Evolutionary conservation across 2,113 vertebrate genomes (phyloP).

Genomic region (Dissostichus mawsoni): DNA sequence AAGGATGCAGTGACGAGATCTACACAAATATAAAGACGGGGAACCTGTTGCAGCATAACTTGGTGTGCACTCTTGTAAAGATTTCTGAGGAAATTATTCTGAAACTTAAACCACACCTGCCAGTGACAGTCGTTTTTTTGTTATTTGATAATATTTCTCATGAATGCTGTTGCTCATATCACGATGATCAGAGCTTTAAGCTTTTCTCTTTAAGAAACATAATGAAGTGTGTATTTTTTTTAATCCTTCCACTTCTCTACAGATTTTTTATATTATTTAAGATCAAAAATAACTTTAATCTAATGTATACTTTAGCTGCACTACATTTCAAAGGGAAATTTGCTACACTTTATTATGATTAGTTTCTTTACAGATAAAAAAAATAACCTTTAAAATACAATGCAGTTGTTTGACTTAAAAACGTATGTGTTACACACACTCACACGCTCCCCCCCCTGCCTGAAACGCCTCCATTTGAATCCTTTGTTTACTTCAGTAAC

Average conservation of each 20-base stretch:
- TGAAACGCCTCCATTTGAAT: too few relatives aligned
- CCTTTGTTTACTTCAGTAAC: too few relatives aligned
- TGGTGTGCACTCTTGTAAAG: not conserved
- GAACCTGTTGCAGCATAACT: not conserved
- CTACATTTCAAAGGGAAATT: not conserved
- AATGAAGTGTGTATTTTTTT: not conserved
- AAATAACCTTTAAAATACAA: not conserved
- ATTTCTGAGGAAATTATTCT: not conserved
- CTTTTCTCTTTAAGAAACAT: not conserved
- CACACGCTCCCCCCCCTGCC: too few relatives aligned
- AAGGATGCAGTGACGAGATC: slow-evolving; percentile 52
- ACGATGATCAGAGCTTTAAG: slow-evolving; percentile 7
- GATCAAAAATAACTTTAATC: not conserved
- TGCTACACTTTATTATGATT: not conserved
- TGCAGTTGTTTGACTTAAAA: too few relatives aligned
- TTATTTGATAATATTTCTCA: slow-evolving; percentile 11
- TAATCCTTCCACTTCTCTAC: not conserved
- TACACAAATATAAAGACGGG: slow-evolving; percentile 32
- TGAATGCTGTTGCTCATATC: slow-evolving; percentile 25
- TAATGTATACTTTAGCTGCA: not conserved
- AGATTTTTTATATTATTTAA: not conserved
- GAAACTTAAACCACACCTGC: not conserved
- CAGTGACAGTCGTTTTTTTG: not conserved
- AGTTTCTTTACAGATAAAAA: not conserved
- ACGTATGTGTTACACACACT: too few relatives aligned